phyloP scores from a whole-genome alignment of 2,113 vertebrate genomes.

The Oreotrochilus melanogaster region DNA sequence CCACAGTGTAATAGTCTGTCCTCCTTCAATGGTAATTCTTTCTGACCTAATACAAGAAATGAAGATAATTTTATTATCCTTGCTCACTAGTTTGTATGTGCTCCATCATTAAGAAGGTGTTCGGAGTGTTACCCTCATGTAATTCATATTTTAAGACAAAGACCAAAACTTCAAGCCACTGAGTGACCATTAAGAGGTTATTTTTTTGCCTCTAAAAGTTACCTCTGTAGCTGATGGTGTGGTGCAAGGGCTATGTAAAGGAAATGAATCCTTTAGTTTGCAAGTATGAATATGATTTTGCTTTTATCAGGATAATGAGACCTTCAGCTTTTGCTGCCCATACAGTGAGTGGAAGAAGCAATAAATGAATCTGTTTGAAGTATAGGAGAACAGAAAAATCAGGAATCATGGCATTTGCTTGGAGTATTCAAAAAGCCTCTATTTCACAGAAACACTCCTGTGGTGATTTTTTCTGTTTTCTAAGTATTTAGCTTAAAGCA shows the following conservation, averaged over 20 bases:
- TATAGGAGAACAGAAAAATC: background rate
- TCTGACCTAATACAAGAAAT: background rate
- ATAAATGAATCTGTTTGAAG: background rate
- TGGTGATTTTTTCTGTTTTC: background rate
- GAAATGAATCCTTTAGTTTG: background rate
- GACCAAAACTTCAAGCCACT: background rate
- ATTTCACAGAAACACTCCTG: background rate
- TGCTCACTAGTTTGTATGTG: background rate
- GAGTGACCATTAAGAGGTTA: background rate
- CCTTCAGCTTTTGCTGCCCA: background rate
- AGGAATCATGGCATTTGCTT: background rate
- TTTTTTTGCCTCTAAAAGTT: background rate
- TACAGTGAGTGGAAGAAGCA: background rate
- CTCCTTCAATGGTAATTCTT: background rate
- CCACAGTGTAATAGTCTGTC: background rate
- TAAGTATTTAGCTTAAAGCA: background rate
- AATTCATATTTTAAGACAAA: background rate
- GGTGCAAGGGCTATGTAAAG: background rate
- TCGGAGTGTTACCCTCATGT: background rate
- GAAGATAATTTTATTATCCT: background rate
- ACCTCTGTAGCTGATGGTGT: background rate
- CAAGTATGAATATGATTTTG: background rate
- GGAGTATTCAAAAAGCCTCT: background rate
- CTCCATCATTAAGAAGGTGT: background rate
- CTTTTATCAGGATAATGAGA: background rate